Evolutionary conservation across 1,140 invertebrate species (phyloP).

Genomic region (Planococcus citri): DNA sequence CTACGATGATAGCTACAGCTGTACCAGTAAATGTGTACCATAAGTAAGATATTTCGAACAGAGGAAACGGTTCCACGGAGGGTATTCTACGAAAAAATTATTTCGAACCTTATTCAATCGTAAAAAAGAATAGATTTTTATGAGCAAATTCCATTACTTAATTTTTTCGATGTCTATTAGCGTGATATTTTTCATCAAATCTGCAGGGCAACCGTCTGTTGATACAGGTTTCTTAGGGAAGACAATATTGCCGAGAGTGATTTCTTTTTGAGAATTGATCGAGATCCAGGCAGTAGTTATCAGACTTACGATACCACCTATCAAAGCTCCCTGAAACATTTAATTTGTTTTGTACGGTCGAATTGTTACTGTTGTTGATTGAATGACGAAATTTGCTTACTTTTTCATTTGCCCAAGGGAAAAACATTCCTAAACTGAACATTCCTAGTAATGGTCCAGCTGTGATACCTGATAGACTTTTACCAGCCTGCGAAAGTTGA

Average conservation of each 20-base stretch:
- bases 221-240: constrained; percentile 32
- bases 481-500: background rate
- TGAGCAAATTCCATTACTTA: background rate
- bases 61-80: background rate
- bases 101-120: background rate
- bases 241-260: constrained; percentile 46
- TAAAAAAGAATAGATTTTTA: no score
- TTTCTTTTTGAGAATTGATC: constrained; percentile 63
- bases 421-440: constrained; percentile 43
- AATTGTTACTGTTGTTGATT: background rate
- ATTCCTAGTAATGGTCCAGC: constrained; percentile 62
- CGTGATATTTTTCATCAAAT: background rate
- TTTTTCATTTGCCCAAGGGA: constrained; percentile 30
- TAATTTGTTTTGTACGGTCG: background rate
- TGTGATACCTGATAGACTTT: constrained; percentile 42
- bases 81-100: background rate
- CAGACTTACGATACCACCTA: constrained; percentile 55
- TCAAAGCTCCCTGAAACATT: constrained; percentile 69
- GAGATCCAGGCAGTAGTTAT: constrained; percentile 69
- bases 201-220: constrained; percentile 24
- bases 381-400: background rate
- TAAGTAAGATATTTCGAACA: constrained; percentile 52
- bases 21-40: constrained; percentile 56
- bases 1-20: constrained; percentile 49
- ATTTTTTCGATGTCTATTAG: background rate